Evolutionary conservation across 2,797 vertebrate genomes (phyloP).

Genomic region (Sebastolobus altivelis): DNA sequence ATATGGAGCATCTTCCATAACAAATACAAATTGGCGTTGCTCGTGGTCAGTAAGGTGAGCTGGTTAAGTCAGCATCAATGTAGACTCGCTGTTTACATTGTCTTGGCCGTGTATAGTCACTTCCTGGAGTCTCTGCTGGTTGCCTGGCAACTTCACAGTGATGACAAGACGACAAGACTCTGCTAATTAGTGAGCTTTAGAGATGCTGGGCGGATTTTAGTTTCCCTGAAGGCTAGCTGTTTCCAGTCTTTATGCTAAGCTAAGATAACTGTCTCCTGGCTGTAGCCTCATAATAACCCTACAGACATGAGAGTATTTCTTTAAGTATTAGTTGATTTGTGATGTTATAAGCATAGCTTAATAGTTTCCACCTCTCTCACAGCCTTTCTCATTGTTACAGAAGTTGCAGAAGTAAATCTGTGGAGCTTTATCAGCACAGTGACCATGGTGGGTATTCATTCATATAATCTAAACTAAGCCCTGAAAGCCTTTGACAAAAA

Average conservation of each 20-base stretch:
- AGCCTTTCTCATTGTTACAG: slow-evolving; percentile 1
- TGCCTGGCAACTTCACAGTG: background rate
- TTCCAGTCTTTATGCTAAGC: background rate
- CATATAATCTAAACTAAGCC: slow-evolving; percentile 62
- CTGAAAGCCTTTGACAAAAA: slow-evolving; percentile 60
- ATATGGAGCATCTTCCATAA: no score
- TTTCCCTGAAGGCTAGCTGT: background rate
- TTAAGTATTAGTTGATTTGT: background rate
- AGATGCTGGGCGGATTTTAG: background rate
- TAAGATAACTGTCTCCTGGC: background rate
- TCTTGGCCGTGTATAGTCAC: background rate
- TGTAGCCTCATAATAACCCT: background rate
- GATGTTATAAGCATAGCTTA: background rate
- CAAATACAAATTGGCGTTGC: no score
- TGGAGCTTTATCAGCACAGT: slow-evolving; percentile 17
- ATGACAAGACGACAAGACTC: background rate
- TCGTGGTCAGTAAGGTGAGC: no score
- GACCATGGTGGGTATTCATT: slow-evolving; percentile 64
- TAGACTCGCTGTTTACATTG: no score
- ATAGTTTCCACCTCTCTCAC: background rate
- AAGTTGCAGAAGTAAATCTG: slow-evolving; percentile 19
- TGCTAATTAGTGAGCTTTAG: background rate
- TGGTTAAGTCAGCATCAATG: no score
- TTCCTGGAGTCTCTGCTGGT: background rate
- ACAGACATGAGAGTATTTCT: background rate